A percentile compares a stretch with the other conserved stretches of the same genome.
Evolutionary conservation across 2,888 invertebrate genomes (phyloP).

Genomic region (Sialis lutaria): DNA sequence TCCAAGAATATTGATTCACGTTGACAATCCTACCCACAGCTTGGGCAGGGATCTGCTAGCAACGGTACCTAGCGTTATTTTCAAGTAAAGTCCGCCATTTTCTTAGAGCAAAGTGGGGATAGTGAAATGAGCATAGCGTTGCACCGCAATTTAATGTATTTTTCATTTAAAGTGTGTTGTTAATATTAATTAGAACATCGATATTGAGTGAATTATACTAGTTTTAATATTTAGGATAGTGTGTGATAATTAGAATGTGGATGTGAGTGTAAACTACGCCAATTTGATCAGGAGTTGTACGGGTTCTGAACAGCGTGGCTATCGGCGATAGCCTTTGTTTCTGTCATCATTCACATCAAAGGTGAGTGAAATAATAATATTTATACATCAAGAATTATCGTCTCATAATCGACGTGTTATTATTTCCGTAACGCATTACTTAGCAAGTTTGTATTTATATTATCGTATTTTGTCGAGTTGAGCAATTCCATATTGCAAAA

Average conservation of each 20-base stretch:
- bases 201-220: background rate
- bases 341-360: constrained; percentile 22
- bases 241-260: constrained; percentile 12
- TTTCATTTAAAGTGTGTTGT: constrained; percentile 6
- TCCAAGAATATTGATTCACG: background rate
- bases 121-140: constrained; percentile 24
- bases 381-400: no score
- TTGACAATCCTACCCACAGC: constrained; percentile 5
- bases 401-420: no score
- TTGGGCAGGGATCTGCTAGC: constrained; percentile 8
- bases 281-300: constrained; percentile 20
- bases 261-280: constrained; percentile 21
- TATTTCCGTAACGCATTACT: no score
- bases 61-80: constrained; percentile 16
- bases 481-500: no score
- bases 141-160: constrained; percentile 12
- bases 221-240: background rate
- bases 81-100: constrained; percentile 23
- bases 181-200: constrained; percentile 2
- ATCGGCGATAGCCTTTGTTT: constrained; percentile 29
- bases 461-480: no score
- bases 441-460: no score
- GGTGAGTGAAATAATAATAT: constrained; percentile 17
- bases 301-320: constrained; percentile 28
- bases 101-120: constrained; percentile 27